These are phyloP conservation scores for Bovichtus diacanthus DNA, from an alignment of 2,797 vertebrate genomes.

Conservation along the genomic window DNA sequence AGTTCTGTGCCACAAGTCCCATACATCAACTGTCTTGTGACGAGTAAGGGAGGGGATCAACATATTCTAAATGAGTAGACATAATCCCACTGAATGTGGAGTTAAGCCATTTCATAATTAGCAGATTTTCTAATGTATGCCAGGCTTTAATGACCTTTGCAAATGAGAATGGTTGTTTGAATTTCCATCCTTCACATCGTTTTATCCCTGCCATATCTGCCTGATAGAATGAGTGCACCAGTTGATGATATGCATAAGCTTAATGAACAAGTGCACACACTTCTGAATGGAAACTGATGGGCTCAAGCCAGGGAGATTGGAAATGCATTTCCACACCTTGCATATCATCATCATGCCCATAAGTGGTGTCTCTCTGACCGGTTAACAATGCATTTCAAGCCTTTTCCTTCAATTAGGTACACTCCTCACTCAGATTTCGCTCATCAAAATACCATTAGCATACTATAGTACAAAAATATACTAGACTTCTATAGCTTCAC, in stretches of 20 bases:
- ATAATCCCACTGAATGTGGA: constrained; percentile 86
- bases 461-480: constrained; percentile 57
- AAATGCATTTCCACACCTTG: constrained; percentile 85
- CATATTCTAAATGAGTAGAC: constrained; percentile 85
- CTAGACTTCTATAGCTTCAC: constrained; percentile 25
- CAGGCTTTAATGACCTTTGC: constrained; percentile 86
- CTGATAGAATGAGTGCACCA: constrained; percentile 80
- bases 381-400: constrained; percentile 86
- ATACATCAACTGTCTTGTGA: constrained; percentile 82
- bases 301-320: constrained; percentile 78
- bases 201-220: constrained; percentile 84
- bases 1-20: constrained; percentile 82
- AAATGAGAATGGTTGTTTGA: constrained; percentile 86
- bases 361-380: constrained; percentile 82
- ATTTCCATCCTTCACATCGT: constrained; percentile 83
- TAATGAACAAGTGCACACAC: constrained; percentile 84
- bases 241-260: constrained; percentile 84
- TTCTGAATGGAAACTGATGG: constrained; percentile 84
- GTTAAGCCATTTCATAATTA: constrained; percentile 89
- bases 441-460: constrained; percentile 79
- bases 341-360: constrained; percentile 80
- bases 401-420: constrained; percentile 84
- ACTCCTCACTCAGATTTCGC: constrained; percentile 72
- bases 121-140: constrained; percentile 86
- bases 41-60: constrained; percentile 80